A percentile compares a stretch with the other conserved stretches of the same genome.
These are phyloP conservation scores for Mormyrus hasselquistii DNA, from an alignment of 2,797 vertebrate genomes.

Conservation along the genomic window DNA sequence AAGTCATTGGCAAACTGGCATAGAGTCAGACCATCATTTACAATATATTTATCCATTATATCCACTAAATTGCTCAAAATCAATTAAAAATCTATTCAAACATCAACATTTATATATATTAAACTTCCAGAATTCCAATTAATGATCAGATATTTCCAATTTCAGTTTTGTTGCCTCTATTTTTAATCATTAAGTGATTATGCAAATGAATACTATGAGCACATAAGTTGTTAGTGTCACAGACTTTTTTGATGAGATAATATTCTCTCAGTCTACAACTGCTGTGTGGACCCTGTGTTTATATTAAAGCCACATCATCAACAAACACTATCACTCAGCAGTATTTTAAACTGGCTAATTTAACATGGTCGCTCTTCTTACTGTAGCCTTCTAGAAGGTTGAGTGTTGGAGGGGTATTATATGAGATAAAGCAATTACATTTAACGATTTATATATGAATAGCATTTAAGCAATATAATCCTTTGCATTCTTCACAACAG, in stretches of 20 bases:
- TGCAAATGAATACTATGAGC: not conserved
- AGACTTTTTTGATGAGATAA: not conserved
- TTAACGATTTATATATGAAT: not conserved
- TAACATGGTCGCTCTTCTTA: not conserved
- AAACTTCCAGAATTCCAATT: not conserved
- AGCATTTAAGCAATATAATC: not conserved
- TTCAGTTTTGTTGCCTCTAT: not conserved
- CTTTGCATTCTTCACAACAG: not conserved
- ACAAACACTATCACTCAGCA: not conserved
- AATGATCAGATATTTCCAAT: not conserved
- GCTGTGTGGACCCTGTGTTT: not conserved
- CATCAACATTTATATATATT: not conserved
- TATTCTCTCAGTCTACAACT: not conserved
- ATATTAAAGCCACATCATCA: not conserved
- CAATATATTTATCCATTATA: not conserved
- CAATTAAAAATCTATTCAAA: not conserved
- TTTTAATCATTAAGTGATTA: not conserved
- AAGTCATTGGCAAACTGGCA: not conserved
- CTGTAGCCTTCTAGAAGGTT: slow-evolving; percentile 5
- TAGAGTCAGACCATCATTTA: not conserved
- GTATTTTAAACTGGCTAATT: not conserved
- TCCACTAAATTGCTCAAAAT: not conserved
- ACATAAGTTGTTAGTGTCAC: not conserved
- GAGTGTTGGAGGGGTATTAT: not conserved
- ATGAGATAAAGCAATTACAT: not conserved